Percentiles rank a stretch among this genome's conserved stretches.
Conservation (phyloP, 1,140 invertebrate genomes). For the Acromyrmex heyeri region DNA sequence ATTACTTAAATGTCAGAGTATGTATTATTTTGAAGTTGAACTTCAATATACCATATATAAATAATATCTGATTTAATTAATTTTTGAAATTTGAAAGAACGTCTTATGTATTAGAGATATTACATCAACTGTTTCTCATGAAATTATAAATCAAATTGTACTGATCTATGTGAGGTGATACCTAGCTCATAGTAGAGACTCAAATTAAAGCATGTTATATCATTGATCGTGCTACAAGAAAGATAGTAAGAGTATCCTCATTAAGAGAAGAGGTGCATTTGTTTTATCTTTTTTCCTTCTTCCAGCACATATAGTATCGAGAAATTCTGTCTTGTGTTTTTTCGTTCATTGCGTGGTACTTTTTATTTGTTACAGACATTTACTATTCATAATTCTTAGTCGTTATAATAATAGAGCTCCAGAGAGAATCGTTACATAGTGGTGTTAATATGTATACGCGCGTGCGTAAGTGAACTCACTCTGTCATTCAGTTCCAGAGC, state of each 20-base stretch:
- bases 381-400: constrained; percentile 86
- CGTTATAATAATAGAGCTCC: constrained; percentile 84
- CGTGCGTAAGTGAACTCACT: constrained; percentile 76
- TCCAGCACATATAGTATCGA: constrained; percentile 70
- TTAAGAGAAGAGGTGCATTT: neutral
- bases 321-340: constrained; percentile 72
- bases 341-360: constrained; percentile 82
- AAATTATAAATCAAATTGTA: constrained; percentile 55
- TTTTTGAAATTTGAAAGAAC: neutral
- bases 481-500: constrained; percentile 77
- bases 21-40: neutral
- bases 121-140: neutral
- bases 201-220: constrained; percentile 49
- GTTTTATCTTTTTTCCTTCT: constrained; percentile 45
- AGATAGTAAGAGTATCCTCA: neutral
- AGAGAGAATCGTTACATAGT: constrained; percentile 81
- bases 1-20: neutral
- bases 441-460: constrained; percentile 77
- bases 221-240: constrained; percentile 56
- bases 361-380: constrained; percentile 87
- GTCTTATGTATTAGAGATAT: neutral
- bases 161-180: constrained; percentile 75
- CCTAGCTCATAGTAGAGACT: constrained; percentile 83
- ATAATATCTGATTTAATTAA: neutral
- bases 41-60: neutral